Conservation (phyloP, 2,888 invertebrate species). For the Cephonodes hylas region DNA sequence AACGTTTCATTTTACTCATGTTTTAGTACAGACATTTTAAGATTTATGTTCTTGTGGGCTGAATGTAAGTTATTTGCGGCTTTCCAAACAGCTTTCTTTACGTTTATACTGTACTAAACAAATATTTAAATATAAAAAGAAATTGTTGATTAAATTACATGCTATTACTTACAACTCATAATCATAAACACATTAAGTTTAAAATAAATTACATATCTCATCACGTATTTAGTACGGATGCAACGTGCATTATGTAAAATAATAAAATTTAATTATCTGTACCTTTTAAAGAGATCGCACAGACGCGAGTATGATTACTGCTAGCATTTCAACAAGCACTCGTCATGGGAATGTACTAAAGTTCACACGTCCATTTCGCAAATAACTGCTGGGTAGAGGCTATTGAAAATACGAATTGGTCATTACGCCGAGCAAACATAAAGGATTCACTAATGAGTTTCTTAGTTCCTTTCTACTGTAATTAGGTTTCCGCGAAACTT, state of each 20-base stretch:
- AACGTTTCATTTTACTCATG: conserved; percentile 24
- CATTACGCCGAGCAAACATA: conserved; percentile 3
- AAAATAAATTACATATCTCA: background rate
- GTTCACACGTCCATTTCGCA: conserved; percentile 58
- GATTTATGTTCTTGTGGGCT: conserved; percentile 20
- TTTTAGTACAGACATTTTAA: conserved; percentile 25
- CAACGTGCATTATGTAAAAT: background rate
- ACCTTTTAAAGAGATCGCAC: background rate
- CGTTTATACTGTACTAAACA: background rate
- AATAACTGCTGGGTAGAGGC: conserved; percentile 17
- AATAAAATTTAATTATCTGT: background rate
- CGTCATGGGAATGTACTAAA: conserved; percentile 36
- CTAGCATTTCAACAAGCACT: conserved; percentile 42
- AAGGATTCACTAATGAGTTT: background rate
- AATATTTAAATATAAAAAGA: background rate
- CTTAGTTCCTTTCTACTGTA: background rate
- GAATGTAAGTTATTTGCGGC: conserved; percentile 7
- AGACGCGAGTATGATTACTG: conserved; percentile 15
- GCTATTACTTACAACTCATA: background rate
- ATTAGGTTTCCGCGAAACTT: background rate
- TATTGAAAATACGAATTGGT: conserved; percentile 18
- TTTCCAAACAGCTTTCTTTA: conserved; percentile 5
- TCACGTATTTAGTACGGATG: background rate
- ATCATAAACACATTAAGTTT: background rate
- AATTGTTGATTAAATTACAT: background rate